phyloP scores from a whole-genome alignment of 2,113 vertebrate genomes.

The Acrocephalus kingi region DNA sequence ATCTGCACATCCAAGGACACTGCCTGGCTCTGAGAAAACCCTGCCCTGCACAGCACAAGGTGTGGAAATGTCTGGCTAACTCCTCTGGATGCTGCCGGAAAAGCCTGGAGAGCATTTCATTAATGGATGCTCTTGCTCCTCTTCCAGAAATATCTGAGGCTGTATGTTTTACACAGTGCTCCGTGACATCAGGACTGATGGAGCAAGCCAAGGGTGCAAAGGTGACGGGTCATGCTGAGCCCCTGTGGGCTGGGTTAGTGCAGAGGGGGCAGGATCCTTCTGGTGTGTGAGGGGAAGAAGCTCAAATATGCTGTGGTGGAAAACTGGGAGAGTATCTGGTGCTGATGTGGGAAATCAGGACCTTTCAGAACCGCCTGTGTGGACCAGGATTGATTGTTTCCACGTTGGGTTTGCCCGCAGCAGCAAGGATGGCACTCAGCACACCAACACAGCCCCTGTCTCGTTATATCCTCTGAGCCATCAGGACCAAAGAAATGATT shows the following conservation, averaged over 20 bases:
- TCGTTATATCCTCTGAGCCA: background rate
- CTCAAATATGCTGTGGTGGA: background rate
- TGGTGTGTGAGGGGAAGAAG: background rate
- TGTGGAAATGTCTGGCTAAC: background rate
- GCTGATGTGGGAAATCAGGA: background rate
- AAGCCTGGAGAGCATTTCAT: background rate
- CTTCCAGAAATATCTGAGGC: background rate
- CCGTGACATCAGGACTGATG: rapidly evolving
- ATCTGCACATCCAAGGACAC: background rate
- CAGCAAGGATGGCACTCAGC: background rate
- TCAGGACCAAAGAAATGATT: background rate
- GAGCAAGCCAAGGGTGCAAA: background rate
- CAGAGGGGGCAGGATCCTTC: background rate
- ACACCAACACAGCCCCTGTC: background rate
- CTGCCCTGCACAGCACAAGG: background rate
- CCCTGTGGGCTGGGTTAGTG: background rate
- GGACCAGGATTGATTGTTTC: background rate
- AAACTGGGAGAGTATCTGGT: background rate
- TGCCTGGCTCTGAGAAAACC: background rate
- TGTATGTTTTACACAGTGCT: background rate
- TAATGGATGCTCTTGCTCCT: background rate
- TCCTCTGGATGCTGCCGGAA: background rate
- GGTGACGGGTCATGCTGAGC: background rate
- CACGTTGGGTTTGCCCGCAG: rapidly evolving
- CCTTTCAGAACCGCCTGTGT: background rate